Evolutionary conservation across 2,797 vertebrate species (phyloP).

Genomic region (Ctenopoma kingsleyae): DNA sequence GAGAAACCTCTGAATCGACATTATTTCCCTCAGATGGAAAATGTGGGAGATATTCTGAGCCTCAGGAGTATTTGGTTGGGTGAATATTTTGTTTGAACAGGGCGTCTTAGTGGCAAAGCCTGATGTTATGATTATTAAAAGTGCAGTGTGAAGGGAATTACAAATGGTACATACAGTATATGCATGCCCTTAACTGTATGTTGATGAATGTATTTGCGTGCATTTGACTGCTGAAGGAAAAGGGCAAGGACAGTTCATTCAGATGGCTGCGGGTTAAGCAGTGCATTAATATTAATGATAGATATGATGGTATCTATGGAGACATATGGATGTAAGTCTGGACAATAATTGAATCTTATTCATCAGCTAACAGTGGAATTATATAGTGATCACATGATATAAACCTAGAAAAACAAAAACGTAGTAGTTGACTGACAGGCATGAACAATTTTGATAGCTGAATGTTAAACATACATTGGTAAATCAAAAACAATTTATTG

Average conservation of each 20-base stretch:
- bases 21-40: conserved; percentile 70
- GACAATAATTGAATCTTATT: neutral
- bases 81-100: conserved; percentile 75
- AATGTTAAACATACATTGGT: too few species aligned
- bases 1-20: conserved; percentile 68
- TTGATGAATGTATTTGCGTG: conserved; percentile 44
- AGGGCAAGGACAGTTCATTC: conserved; percentile 46
- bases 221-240: conserved; percentile 40
- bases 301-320: neutral
- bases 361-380: neutral
- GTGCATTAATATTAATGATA: neutral
- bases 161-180: conserved; percentile 26
- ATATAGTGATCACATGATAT: neutral
- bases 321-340: neutral
- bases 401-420: neutral
- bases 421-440: too few species aligned
- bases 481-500: too few species aligned
- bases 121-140: conserved; percentile 79
- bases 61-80: conserved; percentile 69
- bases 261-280: conserved; percentile 30
- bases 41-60: conserved; percentile 70
- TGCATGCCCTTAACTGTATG: conserved; percentile 29
- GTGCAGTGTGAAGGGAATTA: conserved; percentile 71
- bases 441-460: too few species aligned
- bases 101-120: conserved; percentile 61